Base-by-base conservation (phyloP, 1,140 invertebrate species). In the Eriocheir sinensis region DNA sequence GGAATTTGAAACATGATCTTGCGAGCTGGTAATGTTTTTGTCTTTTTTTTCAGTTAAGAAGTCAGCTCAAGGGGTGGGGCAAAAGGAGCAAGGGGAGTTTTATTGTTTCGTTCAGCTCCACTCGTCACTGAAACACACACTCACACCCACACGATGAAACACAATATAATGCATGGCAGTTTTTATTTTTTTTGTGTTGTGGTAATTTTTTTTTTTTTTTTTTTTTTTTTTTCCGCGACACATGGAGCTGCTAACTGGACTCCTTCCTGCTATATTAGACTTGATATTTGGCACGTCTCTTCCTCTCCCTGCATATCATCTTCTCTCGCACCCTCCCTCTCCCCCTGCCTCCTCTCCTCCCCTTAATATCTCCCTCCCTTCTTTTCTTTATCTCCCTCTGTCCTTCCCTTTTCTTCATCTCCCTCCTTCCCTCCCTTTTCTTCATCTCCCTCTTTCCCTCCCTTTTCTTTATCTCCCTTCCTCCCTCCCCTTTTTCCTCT, bases 401-500 rank as follows among this genome's bases (percentile, higher is more conserved):
- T 34, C 8, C n/a, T 83, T 34, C n/a, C 34, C 32, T 21, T 32
- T 34, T 86, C 34, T 86, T 3, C 6, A 21, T 86, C 40, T 36
- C 32, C 4, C 32, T 30, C 83, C 34, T 32, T 86, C 83, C 34
- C 83, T 86, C 83, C 85, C 41, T 38, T 38, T 38, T 89, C 85
- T 38, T 38, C 41, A 34, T 38, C 85, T 88, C 36, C 30, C 27
- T 48, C 30, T 15, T 21, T 30, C 27, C 8, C 38, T 48, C 30
- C 21, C 34, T 21, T 32, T 34, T 86, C 34, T 86, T 3, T 30
- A 21, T 86, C 40, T 36, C 32, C 4, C 32, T 30, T 32, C 34
- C 83, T 86, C 83, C 34, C 83, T 86, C 83, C 34, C 86, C 32
- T 38, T 89, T 38, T 38, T 38, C 40, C 85, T 40, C 85, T 88